Conservation (phyloP, 2,797 vertebrate species). For the Neopelma chrysocephalum region DNA sequence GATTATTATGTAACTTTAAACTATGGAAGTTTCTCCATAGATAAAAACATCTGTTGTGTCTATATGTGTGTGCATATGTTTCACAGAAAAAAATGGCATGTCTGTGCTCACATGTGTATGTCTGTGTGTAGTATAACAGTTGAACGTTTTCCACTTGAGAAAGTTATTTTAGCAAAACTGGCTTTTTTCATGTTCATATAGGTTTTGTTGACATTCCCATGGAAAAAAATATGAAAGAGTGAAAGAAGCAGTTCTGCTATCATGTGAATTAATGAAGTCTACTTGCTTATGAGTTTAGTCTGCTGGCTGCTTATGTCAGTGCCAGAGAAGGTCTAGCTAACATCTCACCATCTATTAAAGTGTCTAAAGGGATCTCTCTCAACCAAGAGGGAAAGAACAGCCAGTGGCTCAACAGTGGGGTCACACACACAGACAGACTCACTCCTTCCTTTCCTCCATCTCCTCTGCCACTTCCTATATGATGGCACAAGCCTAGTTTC, state of each 20-base stretch:
- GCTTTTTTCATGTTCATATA: neutral
- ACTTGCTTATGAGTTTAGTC: neutral
- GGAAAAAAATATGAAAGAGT: neutral
- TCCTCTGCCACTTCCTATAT: neutral
- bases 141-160: neutral
- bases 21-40: rapidly evolving
- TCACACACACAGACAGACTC: neutral
- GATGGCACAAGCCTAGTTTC: neutral
- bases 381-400: neutral
- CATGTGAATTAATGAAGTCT: neutral
- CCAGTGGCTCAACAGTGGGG: rapidly evolving
- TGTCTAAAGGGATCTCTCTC: neutral
- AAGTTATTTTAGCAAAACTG: neutral
- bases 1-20: neutral
- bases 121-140: neutral
- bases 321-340: neutral
- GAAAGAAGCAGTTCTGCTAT: neutral
- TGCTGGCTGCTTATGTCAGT: neutral
- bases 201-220: neutral
- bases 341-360: neutral
- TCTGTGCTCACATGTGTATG: neutral
- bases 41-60: neutral
- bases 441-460: neutral
- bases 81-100: neutral
- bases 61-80: neutral